A percentile compares a stretch with the other conserved stretches of the same genome.
Evolutionary conservation across 2,113 vertebrate genomes (phyloP).

Genomic region (Thamnaconus septentrionalis): DNA sequence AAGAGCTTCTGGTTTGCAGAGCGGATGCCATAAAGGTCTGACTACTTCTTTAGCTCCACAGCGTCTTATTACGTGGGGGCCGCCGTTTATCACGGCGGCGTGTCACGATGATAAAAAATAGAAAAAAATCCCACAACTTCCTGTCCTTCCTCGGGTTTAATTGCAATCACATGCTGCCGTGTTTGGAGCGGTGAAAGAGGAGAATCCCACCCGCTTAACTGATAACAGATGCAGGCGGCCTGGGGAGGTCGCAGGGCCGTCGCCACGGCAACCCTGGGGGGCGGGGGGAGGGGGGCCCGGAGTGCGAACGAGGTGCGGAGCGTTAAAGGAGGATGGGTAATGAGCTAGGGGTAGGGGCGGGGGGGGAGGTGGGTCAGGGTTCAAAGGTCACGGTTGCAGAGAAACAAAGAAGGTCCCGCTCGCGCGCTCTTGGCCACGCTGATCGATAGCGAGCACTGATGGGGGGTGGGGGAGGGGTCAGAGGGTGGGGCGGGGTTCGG

Average conservation of each 20-base stretch:
- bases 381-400: conserved; percentile 60
- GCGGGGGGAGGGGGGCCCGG: conserved; percentile 34
- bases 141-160: not conserved
- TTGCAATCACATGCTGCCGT: conserved; percentile 38
- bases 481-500: not conserved
- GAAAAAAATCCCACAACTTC: no score
- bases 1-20: no score
- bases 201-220: conserved; percentile 69
- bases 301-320: conserved; percentile 47
- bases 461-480: conserved; percentile 23
- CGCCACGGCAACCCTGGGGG: conserved; percentile 59
- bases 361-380: conserved; percentile 27
- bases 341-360: conserved; percentile 16
- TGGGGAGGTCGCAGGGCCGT: conserved; percentile 75
- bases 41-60: no score
- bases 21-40: no score
- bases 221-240: conserved; percentile 79
- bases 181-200: conserved; percentile 13
- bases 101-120: no score
- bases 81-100: no score
- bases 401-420: conserved; percentile 71
- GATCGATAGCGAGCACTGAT: conserved; percentile 61
- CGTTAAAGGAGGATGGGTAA: conserved; percentile 7
- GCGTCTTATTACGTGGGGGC: no score
- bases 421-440: conserved; percentile 40